Evolutionary conservation across 1,140 invertebrate species (phyloP).

Genomic region (Phortica variegata): DNA sequence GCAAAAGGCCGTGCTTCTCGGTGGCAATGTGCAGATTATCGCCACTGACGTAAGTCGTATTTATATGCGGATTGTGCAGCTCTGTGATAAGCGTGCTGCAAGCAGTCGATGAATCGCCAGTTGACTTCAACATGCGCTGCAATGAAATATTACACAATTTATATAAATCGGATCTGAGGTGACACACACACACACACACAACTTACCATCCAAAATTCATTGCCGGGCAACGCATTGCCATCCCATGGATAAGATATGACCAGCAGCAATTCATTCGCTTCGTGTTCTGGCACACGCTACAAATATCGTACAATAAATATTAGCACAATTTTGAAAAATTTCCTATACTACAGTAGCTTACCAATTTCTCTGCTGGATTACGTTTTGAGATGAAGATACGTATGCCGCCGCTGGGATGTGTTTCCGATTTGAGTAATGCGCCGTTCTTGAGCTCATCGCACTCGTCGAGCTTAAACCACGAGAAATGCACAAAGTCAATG

Average conservation of each 20-base stretch:
- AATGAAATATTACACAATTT: constrained; percentile 2
- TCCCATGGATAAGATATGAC: constrained; percentile 71
- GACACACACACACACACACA: neutral
- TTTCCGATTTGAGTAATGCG: constrained; percentile 14
- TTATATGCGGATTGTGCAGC: constrained; percentile 63
- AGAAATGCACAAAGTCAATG: constrained; percentile 48
- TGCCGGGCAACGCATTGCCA: constrained; percentile 68
- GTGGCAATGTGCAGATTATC: constrained; percentile 60
- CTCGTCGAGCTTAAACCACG: constrained; percentile 37
- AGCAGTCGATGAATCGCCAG: constrained; percentile 67
- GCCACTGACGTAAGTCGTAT: constrained; percentile 57
- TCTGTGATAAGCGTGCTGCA: constrained; percentile 63
- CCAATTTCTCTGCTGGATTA: constrained; percentile 40
- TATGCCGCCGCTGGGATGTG: constrained; percentile 41
- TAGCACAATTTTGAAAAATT: too few relatives aligned
- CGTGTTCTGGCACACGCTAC: constrained; percentile 1
- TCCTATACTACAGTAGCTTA: too few relatives aligned
- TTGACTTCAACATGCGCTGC: constrained; percentile 45
- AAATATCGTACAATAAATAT: neutral
- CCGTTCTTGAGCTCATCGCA: constrained; percentile 31
- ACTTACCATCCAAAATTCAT: constrained; percentile 62
- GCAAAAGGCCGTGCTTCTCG: constrained; percentile 58
- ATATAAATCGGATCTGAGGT: neutral
- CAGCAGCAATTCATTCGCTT: constrained; percentile 41
- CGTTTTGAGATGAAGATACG: constrained; percentile 36